Base-by-base conservation (phyloP, 35 echinoderm and acorn worm genomes). In the Heliocidaris erythrogramma region DNA sequence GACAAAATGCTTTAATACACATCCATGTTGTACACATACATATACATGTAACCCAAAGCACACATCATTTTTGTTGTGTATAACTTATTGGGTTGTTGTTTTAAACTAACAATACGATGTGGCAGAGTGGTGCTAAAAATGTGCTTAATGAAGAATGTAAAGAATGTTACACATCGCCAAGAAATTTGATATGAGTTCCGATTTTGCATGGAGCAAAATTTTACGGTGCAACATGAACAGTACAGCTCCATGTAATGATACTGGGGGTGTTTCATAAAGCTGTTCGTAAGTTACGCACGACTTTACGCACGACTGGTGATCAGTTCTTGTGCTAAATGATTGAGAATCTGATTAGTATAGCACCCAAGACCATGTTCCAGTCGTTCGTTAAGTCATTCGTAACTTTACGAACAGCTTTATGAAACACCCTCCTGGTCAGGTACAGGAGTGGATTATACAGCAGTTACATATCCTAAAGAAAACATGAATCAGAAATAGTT, bases 1-100 rank as follows among this genome's bases (percentile, higher is more conserved):
- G 49, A 89, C 16, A 24, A 35, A 89, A 35, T 48, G 47, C 87
- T 89, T 13, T 89, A 89, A 89, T 89, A 89, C 87, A 27, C 65
- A 78, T 21, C 65, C 65, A 78, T 18, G 21, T 78, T 78, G 17
- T 78, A 78, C 18, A 78, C 24, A 21, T 65, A 65, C 60, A 65
- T 21, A 69, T n/a, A n/a, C n/a, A n/a, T n/a, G 35, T 78, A 78
- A 78, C 65, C 65, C 17, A n/a, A 27, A 8, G 14, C 65, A 78
- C 65, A 78, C 27, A 18, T 78, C 65, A 78, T 78, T 42, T 42
- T 42, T 42, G 35, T 42, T 78, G 65, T 78, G 65, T 78, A 78
- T n/a, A 78, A 7, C 27, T 78, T 27, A 18, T 24, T 71, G 61
- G 65, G 65, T 78, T n/a, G 18, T 27, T 27, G 7, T 78, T 78